phyloP scores from a whole-genome alignment of 2,888 invertebrate genomes.

The Chrysodeixis includens region DNA sequence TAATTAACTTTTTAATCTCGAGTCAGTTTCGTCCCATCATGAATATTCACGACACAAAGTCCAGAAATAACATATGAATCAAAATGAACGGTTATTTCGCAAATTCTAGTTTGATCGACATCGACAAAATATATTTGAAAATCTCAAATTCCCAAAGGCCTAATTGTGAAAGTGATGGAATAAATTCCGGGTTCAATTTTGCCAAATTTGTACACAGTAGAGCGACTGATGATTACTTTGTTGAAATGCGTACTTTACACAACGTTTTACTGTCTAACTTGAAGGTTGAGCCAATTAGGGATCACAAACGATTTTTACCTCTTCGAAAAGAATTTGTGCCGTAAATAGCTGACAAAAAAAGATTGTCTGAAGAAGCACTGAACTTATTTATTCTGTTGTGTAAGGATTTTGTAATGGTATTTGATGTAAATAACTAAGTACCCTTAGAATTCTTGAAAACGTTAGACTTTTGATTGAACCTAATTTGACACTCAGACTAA shows the following conservation, averaged over 20 bases:
- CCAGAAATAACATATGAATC: slow-evolving; percentile 20
- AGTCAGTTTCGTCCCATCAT: background rate
- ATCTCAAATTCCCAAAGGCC: slow-evolving; percentile 28
- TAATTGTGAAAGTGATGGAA: slow-evolving; percentile 42
- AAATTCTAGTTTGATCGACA: slow-evolving; percentile 32
- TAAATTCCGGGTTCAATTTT: slow-evolving; percentile 43
- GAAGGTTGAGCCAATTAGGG: slow-evolving; percentile 13
- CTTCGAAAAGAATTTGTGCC: slow-evolving; percentile 8
- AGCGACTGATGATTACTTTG: slow-evolving; percentile 36
- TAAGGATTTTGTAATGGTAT: background rate
- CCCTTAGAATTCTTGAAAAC: slow-evolving; percentile 9
- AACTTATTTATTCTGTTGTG: slow-evolving; percentile 2
- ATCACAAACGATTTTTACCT: slow-evolving; percentile 19
- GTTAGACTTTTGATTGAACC: slow-evolving; percentile 12
- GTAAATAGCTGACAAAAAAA: slow-evolving; percentile 6
- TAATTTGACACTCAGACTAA: slow-evolving; percentile 1
- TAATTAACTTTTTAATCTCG: slow-evolving; percentile 11
- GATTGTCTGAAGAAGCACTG: background rate
- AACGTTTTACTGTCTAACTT: slow-evolving; percentile 15
- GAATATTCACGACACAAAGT: slow-evolving; percentile 1
- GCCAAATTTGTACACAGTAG: slow-evolving; percentile 29
- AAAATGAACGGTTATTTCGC: slow-evolving; percentile 15
- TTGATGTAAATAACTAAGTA: slow-evolving; percentile 10
- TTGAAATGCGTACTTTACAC: slow-evolving; percentile 15
- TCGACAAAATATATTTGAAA: slow-evolving; percentile 30